These are phyloP conservation scores for Oxyura jamaicensis DNA, from an alignment of 2,113 vertebrate genomes.

Conservation along the genomic window DNA sequence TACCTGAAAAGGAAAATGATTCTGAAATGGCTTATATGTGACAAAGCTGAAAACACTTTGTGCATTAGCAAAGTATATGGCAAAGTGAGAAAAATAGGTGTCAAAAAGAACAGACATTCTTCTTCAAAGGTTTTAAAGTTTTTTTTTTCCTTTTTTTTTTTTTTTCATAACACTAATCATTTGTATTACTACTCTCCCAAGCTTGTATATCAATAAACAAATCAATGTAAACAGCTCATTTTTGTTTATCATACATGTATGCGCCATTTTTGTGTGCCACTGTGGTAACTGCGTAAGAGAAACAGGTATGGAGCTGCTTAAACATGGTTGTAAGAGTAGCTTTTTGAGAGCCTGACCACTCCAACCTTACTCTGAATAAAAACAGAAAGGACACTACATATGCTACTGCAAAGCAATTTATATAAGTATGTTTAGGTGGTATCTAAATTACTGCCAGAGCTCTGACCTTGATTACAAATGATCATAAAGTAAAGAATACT, in stretches of 20 bases:
- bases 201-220: not conserved
- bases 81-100: not conserved
- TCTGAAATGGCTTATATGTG: not conserved
- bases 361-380: not conserved
- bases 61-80: not conserved
- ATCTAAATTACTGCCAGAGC: conserved; percentile 50
- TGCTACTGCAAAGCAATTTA: conserved; percentile 17
- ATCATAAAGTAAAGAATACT: conserved; percentile 61
- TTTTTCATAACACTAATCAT: not conserved
- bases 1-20: not conserved
- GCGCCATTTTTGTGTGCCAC: not conserved
- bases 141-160: not conserved
- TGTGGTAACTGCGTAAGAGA: not conserved
- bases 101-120: not conserved
- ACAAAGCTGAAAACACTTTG: not conserved
- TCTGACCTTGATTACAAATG: conserved; percentile 52
- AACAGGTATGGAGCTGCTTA: not conserved
- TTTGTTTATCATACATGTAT: not conserved
- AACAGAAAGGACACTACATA: not conserved
- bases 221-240: not conserved
- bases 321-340: not conserved
- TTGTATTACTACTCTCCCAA: not conserved
- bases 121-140: not conserved
- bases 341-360: not conserved
- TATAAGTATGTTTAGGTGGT: conserved; percentile 40